These are phyloP conservation scores for Epicampocera succincta DNA, from an alignment of 2,888 invertebrate genomes.

Conservation along the genomic window DNA sequence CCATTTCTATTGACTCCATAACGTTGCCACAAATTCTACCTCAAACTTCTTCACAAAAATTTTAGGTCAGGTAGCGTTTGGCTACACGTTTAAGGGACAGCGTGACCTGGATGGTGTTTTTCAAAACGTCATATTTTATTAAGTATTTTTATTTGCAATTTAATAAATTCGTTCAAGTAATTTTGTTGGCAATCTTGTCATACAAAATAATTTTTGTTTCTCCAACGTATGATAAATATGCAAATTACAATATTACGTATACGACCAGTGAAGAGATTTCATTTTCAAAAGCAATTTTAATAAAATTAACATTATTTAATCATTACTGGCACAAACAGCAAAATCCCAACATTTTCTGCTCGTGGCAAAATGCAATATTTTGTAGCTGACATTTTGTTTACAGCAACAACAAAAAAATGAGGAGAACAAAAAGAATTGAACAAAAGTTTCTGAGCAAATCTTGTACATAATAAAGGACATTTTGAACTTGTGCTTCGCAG, in stretches of 20 bases:
- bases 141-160: no score
- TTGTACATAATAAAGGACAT: constrained; percentile 33
- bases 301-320: constrained; percentile 26
- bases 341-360: constrained; percentile 24
- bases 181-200: no score
- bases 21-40: no score
- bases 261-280: not conserved
- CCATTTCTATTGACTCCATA: no score
- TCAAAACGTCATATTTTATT: no score
- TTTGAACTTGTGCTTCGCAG: not conserved
- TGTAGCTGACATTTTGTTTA: constrained; percentile 35
- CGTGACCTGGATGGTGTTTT: no score
- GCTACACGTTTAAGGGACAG: no score
- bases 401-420: constrained; percentile 5
- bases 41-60: no score
- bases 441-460: constrained; percentile 19
- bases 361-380: constrained; percentile 43
- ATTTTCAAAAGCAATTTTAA: constrained; percentile 37
- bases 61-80: no score
- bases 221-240: no score
- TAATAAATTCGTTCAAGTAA: no score
- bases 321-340: constrained; percentile 25
- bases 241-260: constrained; percentile 11
- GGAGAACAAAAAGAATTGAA: constrained; percentile 11
- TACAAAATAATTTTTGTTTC: no score